phyloP scores from a whole-genome alignment of 2,113 vertebrate genomes.

The Symphodus melops region DNA sequence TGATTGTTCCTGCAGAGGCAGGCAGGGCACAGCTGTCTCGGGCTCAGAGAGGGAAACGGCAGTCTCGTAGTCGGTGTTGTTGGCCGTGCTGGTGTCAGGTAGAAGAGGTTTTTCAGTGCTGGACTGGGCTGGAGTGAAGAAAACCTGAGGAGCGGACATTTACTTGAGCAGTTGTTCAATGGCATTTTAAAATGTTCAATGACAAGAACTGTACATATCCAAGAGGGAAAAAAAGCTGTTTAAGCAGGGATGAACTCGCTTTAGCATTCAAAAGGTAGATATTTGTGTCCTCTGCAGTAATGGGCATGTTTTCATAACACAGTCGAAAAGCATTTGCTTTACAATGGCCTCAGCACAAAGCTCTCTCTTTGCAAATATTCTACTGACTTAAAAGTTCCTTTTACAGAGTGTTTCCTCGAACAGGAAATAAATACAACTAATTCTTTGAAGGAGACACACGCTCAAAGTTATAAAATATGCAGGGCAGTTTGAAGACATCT shows the following conservation, averaged over 20 bases:
- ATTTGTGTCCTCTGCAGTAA: slow-evolving; percentile 19
- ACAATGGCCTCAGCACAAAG: not conserved
- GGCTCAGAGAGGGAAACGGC: slow-evolving; percentile 72
- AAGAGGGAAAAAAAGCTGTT: not conserved
- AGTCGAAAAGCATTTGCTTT: slow-evolving; percentile 26
- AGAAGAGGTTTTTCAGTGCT: slow-evolving; percentile 68
- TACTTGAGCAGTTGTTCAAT: slow-evolving; percentile 8
- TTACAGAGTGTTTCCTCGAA: not conserved
- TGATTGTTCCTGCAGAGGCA: slow-evolving; percentile 65
- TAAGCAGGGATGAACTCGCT: not conserved
- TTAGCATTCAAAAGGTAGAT: slow-evolving; percentile 1
- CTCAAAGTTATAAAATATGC: slow-evolving; percentile 48
- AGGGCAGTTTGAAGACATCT: slow-evolving; percentile 35
- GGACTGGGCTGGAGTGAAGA: slow-evolving; percentile 75
- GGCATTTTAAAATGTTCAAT: slow-evolving; percentile 8
- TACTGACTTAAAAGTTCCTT: slow-evolving; percentile 8
- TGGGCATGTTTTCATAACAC: slow-evolving; percentile 20
- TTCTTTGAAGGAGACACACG: slow-evolving; percentile 4
- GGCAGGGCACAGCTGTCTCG: slow-evolving; percentile 69
- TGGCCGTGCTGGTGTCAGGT: slow-evolving; percentile 76
- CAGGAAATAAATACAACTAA: slow-evolving; percentile 30
- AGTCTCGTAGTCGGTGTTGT: slow-evolving; percentile 80
- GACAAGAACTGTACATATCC: not conserved
- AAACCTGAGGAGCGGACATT: slow-evolving; percentile 79
- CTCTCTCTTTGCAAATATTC: slow-evolving; percentile 1